Evolutionary conservation across 1,140 invertebrate genomes (phyloP).

Genomic region (Ceratosolen solmsi): DNA sequence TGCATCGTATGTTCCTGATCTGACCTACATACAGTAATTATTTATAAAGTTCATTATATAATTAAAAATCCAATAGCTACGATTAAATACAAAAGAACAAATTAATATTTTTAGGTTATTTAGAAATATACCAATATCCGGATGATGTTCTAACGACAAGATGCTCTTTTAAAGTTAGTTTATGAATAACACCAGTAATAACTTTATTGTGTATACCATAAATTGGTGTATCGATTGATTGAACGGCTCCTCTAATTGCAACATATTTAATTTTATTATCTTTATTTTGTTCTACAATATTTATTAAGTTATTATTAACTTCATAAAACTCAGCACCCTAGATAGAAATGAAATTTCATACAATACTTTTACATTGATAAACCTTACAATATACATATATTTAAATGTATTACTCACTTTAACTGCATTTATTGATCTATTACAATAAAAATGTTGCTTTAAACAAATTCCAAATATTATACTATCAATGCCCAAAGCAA

Average conservation of each 20-base stretch:
- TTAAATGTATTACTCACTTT: conserved; percentile 73
- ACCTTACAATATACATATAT: not conserved
- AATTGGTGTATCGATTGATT: conserved; percentile 82
- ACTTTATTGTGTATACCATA: conserved; percentile 80
- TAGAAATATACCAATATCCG: conserved; percentile 79
- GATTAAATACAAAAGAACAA: not conserved
- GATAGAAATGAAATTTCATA: conserved; percentile 43
- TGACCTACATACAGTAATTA: conserved; percentile 69
- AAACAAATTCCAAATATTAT: conserved; percentile 81
- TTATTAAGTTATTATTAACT: conserved; percentile 77
- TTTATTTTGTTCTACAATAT: conserved; percentile 75
- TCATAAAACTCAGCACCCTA: conserved; percentile 79
- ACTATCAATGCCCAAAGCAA: conserved; percentile 82
- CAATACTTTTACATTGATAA: too few species aligned
- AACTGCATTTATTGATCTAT: conserved; percentile 78
- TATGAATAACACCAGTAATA: conserved; percentile 83
- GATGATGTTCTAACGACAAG: conserved; percentile 81
- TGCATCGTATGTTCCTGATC: conserved; percentile 83
- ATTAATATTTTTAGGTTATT: not conserved
- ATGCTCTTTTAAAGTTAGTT: conserved; percentile 83
- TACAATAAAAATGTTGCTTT: conserved; percentile 81
- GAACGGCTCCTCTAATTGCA: conserved; percentile 81
- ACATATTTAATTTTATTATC: conserved; percentile 81
- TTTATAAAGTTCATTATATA: too few species aligned
- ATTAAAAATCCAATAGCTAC: too few species aligned